Base-by-base conservation (phyloP, 2,888 invertebrate genomes). In the Hyposoter dolosus region DNA sequence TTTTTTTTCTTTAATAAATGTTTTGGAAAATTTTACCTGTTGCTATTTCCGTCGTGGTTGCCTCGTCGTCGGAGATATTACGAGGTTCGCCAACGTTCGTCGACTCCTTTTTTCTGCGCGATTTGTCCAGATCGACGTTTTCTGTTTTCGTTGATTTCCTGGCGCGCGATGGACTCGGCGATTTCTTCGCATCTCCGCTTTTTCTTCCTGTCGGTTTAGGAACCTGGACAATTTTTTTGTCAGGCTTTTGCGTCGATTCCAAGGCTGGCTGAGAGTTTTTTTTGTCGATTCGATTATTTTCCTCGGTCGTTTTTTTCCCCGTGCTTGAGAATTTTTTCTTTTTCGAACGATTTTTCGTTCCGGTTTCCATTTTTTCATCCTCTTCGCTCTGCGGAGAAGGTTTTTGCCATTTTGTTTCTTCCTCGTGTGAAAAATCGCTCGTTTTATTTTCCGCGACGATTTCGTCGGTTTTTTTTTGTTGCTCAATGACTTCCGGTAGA, bases 61-160 rank as follows among this genome's bases (percentile, higher is more conserved):
- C 75, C 53, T 76, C 75, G 7, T 69, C 50, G 43, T 80, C 80
- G 17, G 76, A 76, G 69, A 71, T 17, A 35, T 65, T 10, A 10
- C 40, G 32, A 17, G 60, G 17, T 43, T 53, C 66, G 40, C 10
- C 10, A 4, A 6, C 23, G 17, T 5, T 43, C 53, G 5, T 65
- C 56, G 71, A 63, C 12, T 71, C 45, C 35, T 53, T 74, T 72
- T 56, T 78, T 47, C 12, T 66, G 45, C 12, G 10, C 12, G 35
- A 78, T 56, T 43, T 45, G 15, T 71, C 50, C 2, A 35, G 23
- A 15, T 72, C 60, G 10, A 63, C 7, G 23, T 12, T 47, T 56
- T 60, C 28, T 15, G 50, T 53, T 43, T 35, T 56, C 32, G 43
- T 9, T 15, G 19, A 9, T 74, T 74, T 43, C 12, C n/a, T 35